Percentiles rank a stretch among this genome's conserved stretches.
Conservation (phyloP, 2,888 invertebrate genomes). For the Meteorus cinctellus region DNA sequence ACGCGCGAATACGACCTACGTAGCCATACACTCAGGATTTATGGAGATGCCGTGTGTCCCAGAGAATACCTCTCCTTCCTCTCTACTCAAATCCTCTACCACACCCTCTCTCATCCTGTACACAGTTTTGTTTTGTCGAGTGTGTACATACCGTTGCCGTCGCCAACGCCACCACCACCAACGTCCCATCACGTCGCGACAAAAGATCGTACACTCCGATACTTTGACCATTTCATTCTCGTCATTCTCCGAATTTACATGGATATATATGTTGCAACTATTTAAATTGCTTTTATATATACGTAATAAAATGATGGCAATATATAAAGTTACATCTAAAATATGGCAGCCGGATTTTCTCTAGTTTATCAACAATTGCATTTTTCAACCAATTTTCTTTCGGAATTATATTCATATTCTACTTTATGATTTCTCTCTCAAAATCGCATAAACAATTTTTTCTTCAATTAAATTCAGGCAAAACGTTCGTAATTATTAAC, state of each 20-base stretch:
- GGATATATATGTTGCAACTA: background rate
- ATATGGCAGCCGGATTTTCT: background rate
- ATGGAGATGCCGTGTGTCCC: conserved; percentile 64
- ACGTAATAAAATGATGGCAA: background rate
- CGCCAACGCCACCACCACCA: conserved; percentile 23
- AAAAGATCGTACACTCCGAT: conserved; percentile 31
- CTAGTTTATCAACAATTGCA: background rate
- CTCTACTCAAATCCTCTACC: conserved; percentile 2
- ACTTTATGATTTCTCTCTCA: no score
- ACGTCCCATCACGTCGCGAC: conserved; percentile 30
- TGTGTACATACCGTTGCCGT: conserved; percentile 3
- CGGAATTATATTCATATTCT: no score
- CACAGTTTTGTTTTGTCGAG: conserved; percentile 58
- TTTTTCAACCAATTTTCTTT: background rate
- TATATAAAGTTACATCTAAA: background rate
- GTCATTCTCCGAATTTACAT: conserved; percentile 27
- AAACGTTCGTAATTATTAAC: background rate
- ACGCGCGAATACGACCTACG: conserved; percentile 73
- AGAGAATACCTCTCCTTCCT: conserved; percentile 35
- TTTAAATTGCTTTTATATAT: background rate
- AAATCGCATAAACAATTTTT: no score
- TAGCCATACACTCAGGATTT: conserved; percentile 70
- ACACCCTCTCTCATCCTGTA: conserved; percentile 48
- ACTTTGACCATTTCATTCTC: conserved; percentile 31
- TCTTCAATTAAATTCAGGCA: no score